Evolutionary conservation across 2,888 invertebrate species (phyloP).

Genomic region (Agonopterix arenella): DNA sequence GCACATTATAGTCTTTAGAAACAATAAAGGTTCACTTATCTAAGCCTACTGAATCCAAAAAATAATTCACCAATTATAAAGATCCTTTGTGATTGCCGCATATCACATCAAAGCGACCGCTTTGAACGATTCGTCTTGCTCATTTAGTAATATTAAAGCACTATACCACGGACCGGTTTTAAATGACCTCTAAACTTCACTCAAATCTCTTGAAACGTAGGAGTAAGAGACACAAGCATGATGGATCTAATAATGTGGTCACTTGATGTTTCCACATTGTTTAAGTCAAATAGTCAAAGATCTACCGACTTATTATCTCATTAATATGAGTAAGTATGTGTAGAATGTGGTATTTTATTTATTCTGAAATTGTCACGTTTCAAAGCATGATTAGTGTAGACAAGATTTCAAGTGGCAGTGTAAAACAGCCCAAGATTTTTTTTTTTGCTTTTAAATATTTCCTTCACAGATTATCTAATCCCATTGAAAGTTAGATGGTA

Average conservation of each 20-base stretch:
- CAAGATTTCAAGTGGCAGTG: too few relatives aligned
- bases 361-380: too few relatives aligned
- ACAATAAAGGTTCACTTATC: too few relatives aligned
- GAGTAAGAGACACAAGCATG: neutral
- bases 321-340: slow-evolving; percentile 35
- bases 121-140: slow-evolving; percentile 69
- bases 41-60: slow-evolving; percentile 29
- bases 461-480: too few relatives aligned
- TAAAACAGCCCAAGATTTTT: too few relatives aligned
- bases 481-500: too few relatives aligned
- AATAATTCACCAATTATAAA: slow-evolving; percentile 44
- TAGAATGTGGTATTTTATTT: too few relatives aligned
- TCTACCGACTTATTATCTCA: slow-evolving; percentile 58
- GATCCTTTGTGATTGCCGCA: slow-evolving; percentile 49
- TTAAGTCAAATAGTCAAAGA: slow-evolving; percentile 65
- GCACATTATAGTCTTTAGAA: too few relatives aligned
- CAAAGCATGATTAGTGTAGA: too few relatives aligned
- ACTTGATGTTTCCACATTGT: slow-evolving; percentile 18
- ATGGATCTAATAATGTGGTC: slow-evolving; percentile 19
- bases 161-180: slow-evolving; percentile 29
- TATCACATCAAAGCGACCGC: slow-evolving; percentile 58
- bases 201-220: neutral
- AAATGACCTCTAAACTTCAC: slow-evolving; percentile 19
- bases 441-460: too few relatives aligned
- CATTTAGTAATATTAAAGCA: slow-evolving; percentile 55